A percentile compares a stretch with the other conserved stretches of the same genome.
phyloP scores from a whole-genome alignment of 2,888 invertebrate species.

The Chrysolina americana region DNA sequence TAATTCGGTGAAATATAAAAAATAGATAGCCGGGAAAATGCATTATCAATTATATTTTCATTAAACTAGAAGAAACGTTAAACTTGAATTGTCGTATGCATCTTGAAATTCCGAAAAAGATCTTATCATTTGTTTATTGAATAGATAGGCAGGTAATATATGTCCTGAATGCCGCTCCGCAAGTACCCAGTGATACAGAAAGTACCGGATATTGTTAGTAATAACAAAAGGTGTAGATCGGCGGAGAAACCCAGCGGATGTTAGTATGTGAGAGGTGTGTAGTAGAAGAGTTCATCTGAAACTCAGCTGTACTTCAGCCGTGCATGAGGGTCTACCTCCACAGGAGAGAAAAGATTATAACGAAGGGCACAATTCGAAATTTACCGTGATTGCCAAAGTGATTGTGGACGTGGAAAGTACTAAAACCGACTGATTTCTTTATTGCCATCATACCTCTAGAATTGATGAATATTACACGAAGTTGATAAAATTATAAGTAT shows the following conservation, averaged over 20 bases:
- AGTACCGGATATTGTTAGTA: conserved; percentile 32
- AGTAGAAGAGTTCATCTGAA: neutral
- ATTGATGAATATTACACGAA: too few species aligned
- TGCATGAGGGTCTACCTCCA: neutral
- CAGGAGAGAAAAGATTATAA: neutral
- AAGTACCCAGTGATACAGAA: conserved; percentile 12
- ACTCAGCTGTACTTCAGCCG: too few species aligned
- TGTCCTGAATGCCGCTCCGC: conserved; percentile 22
- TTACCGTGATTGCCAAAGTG: too few species aligned
- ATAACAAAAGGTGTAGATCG: conserved; percentile 28
- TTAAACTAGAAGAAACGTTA: neutral
- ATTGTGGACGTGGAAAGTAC: too few species aligned
- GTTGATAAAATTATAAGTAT: too few species aligned
- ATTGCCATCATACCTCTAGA: too few species aligned
- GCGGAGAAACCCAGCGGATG: conserved; percentile 31
- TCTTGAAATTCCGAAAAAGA: neutral
- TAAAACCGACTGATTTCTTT: too few species aligned
- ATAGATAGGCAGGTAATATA: conserved; percentile 21
- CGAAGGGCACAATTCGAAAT: neutral
- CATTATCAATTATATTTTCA: too few species aligned
- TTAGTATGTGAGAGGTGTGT: conserved; percentile 38
- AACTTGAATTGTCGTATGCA: neutral
- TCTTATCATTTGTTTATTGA: conserved; percentile 24
- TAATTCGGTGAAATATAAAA: too few species aligned
- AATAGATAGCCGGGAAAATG: too few species aligned